Base-by-base conservation (phyloP, 2,113 vertebrate genomes). In the Zootoca vivipara region DNA sequence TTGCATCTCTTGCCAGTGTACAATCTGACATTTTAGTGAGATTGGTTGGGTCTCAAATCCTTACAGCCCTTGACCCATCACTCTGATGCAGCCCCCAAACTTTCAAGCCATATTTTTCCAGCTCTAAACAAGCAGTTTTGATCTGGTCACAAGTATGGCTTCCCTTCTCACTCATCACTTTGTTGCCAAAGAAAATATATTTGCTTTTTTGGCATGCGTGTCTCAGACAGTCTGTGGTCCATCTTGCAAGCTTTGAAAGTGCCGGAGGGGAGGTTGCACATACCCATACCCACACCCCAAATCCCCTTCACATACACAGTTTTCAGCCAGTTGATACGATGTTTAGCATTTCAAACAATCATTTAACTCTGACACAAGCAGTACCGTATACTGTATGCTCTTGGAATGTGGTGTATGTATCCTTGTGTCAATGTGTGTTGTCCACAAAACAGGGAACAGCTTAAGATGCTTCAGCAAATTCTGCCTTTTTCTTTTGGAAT, bases 331-430 rank as follows among this genome's bases (percentile, higher is more conserved):
- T 35, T 85, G 35, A 20, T 86, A 35, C 9, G 15, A 58, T 28
- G 18, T 86, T 86, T 42, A 67, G 35, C 40, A 78, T 85, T 85
- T 65, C 73, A 78, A 85, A 85, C 4, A 35, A 78, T 26, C 46
- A 10, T 78, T 78, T 78, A 74, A 58, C 69, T 62, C 46, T 35
- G 46, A n/a, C n/a, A 52, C 73, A 78, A 46, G 78, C 26, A 64
- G 7, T 46, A 4, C n/a, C n/a, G n/a, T n/a, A n/a, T n/a, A n/a
- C n/a, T n/a, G n/a, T 35, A 65, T 80, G 52, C 56, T 35, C 18
- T 15, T 62, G 18, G n/a, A 7, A n/a, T 33, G 22, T 22, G 18
- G 33, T 56, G 30, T 35, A 30, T 52, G 9, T 33, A n/a, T 18
- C 7, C 78, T n/a, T 52, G 30, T n/a, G 78, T 18, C 52, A 58